phyloP scores from a whole-genome alignment of 2,113 vertebrate genomes.

The Carassius auratus region DNA sequence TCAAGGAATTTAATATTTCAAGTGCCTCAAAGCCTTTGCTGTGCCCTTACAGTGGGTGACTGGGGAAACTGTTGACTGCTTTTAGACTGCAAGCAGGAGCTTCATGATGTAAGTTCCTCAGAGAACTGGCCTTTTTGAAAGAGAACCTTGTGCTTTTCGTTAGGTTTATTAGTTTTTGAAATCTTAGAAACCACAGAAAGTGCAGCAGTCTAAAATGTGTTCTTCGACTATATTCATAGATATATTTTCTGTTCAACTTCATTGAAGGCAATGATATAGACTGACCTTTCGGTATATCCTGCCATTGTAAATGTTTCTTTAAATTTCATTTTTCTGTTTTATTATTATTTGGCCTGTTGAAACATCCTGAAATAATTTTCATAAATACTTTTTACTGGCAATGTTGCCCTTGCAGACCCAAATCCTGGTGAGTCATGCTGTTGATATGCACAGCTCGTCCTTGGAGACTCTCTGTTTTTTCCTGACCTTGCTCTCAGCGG shows the following conservation, averaged over 20 bases:
- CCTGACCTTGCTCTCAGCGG: slow-evolving; percentile 85
- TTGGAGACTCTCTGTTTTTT: slow-evolving; percentile 89
- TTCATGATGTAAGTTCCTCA: neutral
- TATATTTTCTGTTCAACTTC: neutral
- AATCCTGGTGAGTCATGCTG: slow-evolving; percentile 82
- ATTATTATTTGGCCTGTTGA: neutral
- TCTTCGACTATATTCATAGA: neutral
- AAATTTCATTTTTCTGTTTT: neutral
- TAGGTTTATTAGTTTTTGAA: neutral
- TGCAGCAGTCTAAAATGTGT: neutral
- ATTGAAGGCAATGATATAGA: neutral
- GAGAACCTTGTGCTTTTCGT: neutral
- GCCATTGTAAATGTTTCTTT: neutral
- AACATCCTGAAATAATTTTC: neutral
- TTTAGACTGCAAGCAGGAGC: neutral
- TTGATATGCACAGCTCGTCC: slow-evolving; percentile 77
- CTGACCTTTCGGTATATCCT: neutral
- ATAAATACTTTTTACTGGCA: neutral
- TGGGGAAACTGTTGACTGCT: neutral
- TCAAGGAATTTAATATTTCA: neutral
- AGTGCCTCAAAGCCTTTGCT: neutral
- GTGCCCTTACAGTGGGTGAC: neutral
- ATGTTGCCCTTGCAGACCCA: slow-evolving; percentile 77
- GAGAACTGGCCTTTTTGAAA: slow-evolving; percentile 4
- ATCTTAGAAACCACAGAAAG: neutral